Base-by-base conservation (phyloP, 2,113 vertebrate species). In the Brachypteracias leptosomus region DNA sequence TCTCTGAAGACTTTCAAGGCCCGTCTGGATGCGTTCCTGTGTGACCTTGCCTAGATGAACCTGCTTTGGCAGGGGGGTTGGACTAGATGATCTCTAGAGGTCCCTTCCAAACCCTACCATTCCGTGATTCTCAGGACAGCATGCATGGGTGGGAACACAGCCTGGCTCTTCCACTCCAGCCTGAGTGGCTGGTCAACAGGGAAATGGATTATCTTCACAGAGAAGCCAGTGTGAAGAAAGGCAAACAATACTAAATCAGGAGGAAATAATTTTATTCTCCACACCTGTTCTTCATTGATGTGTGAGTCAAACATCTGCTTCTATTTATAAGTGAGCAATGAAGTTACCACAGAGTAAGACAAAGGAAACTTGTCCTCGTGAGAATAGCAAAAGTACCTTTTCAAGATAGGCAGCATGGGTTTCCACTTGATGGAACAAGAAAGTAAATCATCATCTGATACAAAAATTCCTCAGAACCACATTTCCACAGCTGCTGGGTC, bases 281-380 rank as follows among this genome's bases (percentile, higher is more conserved):
- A 61, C 85, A 95, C 91, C 93, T 96, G 78, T 80, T 94, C 90
- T 57, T 94, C 68, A 93, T 92, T 90, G 75, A 18, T 55, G 49
- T 84, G 24, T 75, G 22, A 88, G 82, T 51, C 24, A 85, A 93
- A 84, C 79, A 88, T 94, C 72, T 96, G 90, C 55, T 96, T 72
- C 65, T 94, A 33, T 47, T 94, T 93, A 80, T 44, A 91, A 89
- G 59, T 40, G 75, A 91, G 52, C 19, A 59, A 59, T 35, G 72
- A 92, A 81, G 79, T 68, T 90, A 54, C 47, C 38, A 51, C 10
- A 47, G 51, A 63, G 29, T 75, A 62, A 72, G 72, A 90, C 47
- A 84, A 51, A 74, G 13, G 68, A 71, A 57, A 61, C 18, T 55
- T 88, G 70, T 84, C n/a, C 47, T 84, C 35, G 10, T 13, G 72